A percentile compares a stretch with the other conserved stretches of the same genome.
These are phyloP conservation scores for Boulengeromyrus knoepffleri DNA, from an alignment of 2,113 vertebrate species.

Conservation along the genomic window DNA sequence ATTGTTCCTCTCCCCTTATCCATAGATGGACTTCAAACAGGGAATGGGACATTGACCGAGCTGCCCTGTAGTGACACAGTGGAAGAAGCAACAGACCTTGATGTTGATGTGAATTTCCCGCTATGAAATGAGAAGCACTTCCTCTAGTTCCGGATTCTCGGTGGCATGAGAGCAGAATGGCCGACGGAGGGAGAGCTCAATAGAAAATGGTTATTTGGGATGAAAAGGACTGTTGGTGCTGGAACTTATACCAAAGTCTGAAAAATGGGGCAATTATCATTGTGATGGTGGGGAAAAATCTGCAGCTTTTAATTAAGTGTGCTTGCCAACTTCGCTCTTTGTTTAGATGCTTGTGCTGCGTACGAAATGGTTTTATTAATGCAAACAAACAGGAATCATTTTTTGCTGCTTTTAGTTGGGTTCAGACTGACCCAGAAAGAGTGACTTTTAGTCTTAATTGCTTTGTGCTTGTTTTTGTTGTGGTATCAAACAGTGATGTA, in stretches of 20 bases:
- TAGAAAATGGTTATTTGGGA: neutral
- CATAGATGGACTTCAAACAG: neutral
- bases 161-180: neutral
- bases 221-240: neutral
- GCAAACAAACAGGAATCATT: neutral
- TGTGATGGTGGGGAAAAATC: neutral
- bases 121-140: neutral
- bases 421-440: neutral
- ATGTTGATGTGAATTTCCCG: neutral
- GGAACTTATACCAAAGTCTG: neutral
- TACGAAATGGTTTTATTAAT: neutral
- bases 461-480: neutral
- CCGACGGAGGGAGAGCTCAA: neutral
- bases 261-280: neutral
- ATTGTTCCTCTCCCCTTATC: neutral
- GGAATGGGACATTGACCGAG: neutral
- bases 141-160: neutral
- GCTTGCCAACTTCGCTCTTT: neutral
- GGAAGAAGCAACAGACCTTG: neutral
- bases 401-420: neutral
- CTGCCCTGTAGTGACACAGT: neutral
- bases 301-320: neutral
- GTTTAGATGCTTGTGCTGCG: neutral
- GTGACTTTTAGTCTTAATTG: neutral
- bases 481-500: neutral